phyloP scores from a whole-genome alignment of 2,113 vertebrate genomes.

The Peromyscus leucopus region DNA sequence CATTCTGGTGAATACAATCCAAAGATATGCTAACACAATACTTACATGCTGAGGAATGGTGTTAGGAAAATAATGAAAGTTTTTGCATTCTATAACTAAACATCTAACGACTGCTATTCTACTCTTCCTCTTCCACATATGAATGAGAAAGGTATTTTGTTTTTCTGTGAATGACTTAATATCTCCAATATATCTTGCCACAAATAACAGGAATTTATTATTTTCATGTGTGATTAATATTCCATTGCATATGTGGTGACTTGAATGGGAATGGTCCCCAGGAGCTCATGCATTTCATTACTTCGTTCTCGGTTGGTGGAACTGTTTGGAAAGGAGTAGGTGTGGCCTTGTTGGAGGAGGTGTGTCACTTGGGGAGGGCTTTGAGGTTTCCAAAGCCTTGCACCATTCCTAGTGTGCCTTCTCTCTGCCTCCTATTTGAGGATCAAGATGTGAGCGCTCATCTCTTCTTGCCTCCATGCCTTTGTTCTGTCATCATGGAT shows the following conservation, averaged over 20 bases:
- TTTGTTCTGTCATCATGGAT: too few relatives aligned
- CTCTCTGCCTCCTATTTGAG: background rate
- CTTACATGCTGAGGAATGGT: background rate
- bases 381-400: too few relatives aligned
- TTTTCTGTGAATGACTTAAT: background rate
- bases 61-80: background rate
- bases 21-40: background rate
- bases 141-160: too few relatives aligned
- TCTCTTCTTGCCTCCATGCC: too few relatives aligned
- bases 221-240: background rate
- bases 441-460: background rate
- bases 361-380: too few relatives aligned
- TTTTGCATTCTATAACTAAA: background rate
- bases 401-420: background rate
- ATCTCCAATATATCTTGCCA: background rate
- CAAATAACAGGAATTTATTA: background rate
- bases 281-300: too few relatives aligned
- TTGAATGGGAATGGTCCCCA: background rate
- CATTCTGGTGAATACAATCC: background rate
- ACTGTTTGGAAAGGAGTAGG: too few relatives aligned
- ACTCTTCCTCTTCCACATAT: background rate
- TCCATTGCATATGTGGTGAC: background rate
- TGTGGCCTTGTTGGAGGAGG: too few relatives aligned
- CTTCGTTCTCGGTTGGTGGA: too few relatives aligned
- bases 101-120: background rate